phyloP scores from a whole-genome alignment of 2,888 invertebrate species.

The Hartigia nigra region DNA sequence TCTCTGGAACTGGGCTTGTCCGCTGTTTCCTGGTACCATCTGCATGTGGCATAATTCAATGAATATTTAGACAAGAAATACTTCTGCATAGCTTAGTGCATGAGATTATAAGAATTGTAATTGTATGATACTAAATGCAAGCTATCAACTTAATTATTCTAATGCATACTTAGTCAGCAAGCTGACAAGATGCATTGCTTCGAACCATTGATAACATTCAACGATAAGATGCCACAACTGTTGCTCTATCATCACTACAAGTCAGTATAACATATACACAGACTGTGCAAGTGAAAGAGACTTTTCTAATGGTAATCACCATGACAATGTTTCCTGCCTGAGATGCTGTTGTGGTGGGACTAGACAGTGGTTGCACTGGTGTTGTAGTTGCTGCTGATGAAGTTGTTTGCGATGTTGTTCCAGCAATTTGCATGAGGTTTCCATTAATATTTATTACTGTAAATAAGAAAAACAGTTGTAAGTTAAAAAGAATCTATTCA shows the following conservation, averaged over 20 bases:
- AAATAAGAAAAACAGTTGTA: conserved; percentile 44
- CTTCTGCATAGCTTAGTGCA: neutral
- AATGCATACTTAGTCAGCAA: neutral
- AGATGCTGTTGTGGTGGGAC: conserved; percentile 54
- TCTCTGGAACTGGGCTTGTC: conserved; percentile 70
- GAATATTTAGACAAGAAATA: neutral
- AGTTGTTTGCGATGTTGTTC: conserved; percentile 60
- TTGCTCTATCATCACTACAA: conserved; percentile 59
- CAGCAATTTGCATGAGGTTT: conserved; percentile 77
- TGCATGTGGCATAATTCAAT: conserved; percentile 41
- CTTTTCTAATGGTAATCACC: conserved; percentile 68
- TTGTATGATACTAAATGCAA: neutral
- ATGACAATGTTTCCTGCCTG: conserved; percentile 78
- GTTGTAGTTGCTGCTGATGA: conserved; percentile 67
- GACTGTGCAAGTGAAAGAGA: conserved; percentile 59
- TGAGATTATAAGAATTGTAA: neutral
- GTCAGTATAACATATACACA: conserved; percentile 56
- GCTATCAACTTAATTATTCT: neutral
- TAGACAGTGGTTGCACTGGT: conserved; percentile 66
- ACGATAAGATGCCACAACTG: conserved; percentile 30
- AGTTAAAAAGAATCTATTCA: neutral
- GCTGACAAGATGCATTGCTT: neutral
- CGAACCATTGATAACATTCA: neutral
- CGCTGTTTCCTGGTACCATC: conserved; percentile 71
- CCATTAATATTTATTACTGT: conserved; percentile 81